Base-by-base conservation (phyloP, 2,888 invertebrate species). In the Orthosia gracilis region DNA sequence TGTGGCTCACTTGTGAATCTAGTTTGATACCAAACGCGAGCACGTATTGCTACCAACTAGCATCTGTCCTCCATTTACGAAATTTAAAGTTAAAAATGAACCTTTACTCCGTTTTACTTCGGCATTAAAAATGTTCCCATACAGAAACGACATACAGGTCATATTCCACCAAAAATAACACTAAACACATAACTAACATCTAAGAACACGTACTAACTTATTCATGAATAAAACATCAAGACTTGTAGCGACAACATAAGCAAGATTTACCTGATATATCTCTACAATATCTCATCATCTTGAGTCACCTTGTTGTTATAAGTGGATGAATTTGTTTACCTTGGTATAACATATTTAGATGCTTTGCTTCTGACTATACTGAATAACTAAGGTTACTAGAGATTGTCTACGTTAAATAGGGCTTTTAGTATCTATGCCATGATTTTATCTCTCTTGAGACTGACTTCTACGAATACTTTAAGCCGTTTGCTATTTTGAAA, bases 221-320 rank as follows among this genome's bases (percentile, higher is more conserved):
- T 78, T 73, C 64, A 78, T 75, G 67, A 57, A 69, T 21, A 54
- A 17, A 47, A 66, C 65, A 52, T 57, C 69, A 57, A 58, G 74
- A 65, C 55, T 68, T 69, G 50, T 58, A 54, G 61, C 55, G 69
- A 62, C 55, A 63, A 57, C 18, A 26, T 54, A 57, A 47, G 70
- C 40, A 45, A 74, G 69, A 69, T 78, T 78, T 75, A 67, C 67
- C 47, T 73, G 52, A 61, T 70, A 70, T 68, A 75, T 67, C 21
- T 9, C 69, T 31, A 45, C 23, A 64, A 67, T 31, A 63, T 54
- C 50, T 63, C 63, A 54, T 66, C 21, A 40, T 65, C 64, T 61
- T 26, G 52, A 17, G 63, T 75, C 70, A 52, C 17, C 65, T 74
- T 64, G 61, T 52, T 59, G 47, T 13, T 49, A 18, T 70, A 55